These are phyloP conservation scores for Scartelaos histophorus DNA, from an alignment of 2,113 vertebrate genomes.

Conservation along the genomic window DNA sequence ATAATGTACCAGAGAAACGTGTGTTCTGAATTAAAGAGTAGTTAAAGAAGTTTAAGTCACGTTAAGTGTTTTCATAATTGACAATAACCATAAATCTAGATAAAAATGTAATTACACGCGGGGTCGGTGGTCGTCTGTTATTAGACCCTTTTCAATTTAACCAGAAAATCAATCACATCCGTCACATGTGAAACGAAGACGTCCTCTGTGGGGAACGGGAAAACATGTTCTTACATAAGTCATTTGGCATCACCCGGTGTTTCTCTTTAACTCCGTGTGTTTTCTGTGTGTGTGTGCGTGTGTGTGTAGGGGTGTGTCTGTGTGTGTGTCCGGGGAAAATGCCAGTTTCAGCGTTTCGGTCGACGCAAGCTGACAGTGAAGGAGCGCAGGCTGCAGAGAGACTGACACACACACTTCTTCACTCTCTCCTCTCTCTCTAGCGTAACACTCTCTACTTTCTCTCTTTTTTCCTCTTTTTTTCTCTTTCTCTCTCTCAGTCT, in stretches of 20 bases:
- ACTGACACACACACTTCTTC: constrained; percentile 34
- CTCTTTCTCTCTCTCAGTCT: background rate
- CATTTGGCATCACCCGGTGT: background rate
- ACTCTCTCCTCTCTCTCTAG: background rate
- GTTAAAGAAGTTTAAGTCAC: too few species aligned
- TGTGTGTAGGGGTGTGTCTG: background rate
- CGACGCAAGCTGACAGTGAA: constrained; percentile 37
- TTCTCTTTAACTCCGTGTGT: background rate
- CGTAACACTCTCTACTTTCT: background rate
- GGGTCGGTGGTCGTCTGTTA: background rate
- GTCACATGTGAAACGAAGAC: background rate
- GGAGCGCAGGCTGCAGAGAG: constrained; percentile 36
- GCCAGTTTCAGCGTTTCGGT: constrained; percentile 40
- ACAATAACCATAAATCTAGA: background rate
- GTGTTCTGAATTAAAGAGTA: too few species aligned
- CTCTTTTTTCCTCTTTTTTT: too few species aligned
- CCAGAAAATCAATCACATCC: background rate
- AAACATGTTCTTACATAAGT: background rate
- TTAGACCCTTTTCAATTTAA: background rate
- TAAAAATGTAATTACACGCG: background rate
- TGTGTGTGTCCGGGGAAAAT: constrained; percentile 22
- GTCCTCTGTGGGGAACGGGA: background rate
- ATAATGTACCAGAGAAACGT: too few species aligned
- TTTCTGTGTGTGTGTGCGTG: background rate
- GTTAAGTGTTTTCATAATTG: background rate